Base-by-base conservation (phyloP, 2,113 vertebrate species). In the Butorides virescens region DNA sequence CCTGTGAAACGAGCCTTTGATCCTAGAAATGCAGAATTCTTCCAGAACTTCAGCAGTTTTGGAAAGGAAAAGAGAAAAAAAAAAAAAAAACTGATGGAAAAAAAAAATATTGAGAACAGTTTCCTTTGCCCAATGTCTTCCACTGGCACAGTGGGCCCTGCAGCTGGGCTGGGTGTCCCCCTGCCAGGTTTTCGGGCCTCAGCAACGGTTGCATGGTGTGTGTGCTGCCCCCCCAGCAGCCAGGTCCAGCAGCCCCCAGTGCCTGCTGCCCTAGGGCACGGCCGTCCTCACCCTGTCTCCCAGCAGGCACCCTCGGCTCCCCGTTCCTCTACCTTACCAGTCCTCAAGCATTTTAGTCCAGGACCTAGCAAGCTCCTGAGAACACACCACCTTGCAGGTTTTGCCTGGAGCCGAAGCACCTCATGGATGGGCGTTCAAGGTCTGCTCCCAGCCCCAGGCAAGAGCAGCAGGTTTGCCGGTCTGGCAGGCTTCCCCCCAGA, bases 401-500 rank as follows among this genome's bases (percentile, higher is more conserved):
- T 77, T 77, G 72, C 29, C 42, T 77, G 72, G 56, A 71, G 58
- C n/a, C 27, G 42, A 63, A 77, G 81, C 50, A 78, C 17, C 34
- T 74, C n/a, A 32, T 10, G 52, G 44, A 47, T 10, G 56, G 65
- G 11, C 1, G 2, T 36, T 68, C 39, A 32, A 2, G 11, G 25
- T 75, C 37, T 91, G 61, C 39, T 75, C 50, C 55, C 85, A 76
- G 66, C 53, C 36, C 21, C 10, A 10, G 55, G 42, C 37, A 47
- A 88, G 27, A 76, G 36, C 66, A 79, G 53, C 47, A 58, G 42
- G 34, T 67, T 20, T 34, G 11, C 56, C 2, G 4, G 61, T 10
- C 91, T 87, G 73, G 76, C 65, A 81, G 63, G 75, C 87, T 87
- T 85, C 27, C 73, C 65, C 50, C 55, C 79, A 66, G 92, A 50